Percentiles rank a stretch among this genome's conserved stretches.
Evolutionary conservation across 2,113 vertebrate species (phyloP).

Genomic region (Platycercus adscitus): DNA sequence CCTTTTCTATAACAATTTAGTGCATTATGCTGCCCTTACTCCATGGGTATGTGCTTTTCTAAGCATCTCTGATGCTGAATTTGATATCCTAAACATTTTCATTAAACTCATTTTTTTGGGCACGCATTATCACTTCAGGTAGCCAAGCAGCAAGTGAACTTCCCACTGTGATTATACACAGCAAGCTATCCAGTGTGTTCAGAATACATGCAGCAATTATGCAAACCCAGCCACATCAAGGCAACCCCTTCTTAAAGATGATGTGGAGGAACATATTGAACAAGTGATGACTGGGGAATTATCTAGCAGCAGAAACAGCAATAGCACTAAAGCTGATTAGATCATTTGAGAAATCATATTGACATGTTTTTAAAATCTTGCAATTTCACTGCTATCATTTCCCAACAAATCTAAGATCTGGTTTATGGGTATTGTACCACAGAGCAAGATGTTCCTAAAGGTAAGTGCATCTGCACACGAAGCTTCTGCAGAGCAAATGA

Average conservation of each 20-base stretch:
- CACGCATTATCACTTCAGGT: constrained; percentile 41
- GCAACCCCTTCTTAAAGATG: neutral
- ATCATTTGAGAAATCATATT: neutral
- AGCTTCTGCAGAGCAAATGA: neutral
- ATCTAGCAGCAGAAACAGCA: neutral
- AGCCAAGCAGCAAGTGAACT: neutral
- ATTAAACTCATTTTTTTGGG: constrained; percentile 28
- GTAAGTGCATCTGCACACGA: neutral
- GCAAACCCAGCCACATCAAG: neutral
- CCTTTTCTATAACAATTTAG: neutral
- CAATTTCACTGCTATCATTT: accelerated
- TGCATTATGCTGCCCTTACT: neutral
- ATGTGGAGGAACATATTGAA: neutral
- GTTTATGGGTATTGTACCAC: neutral
- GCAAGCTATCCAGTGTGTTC: neutral
- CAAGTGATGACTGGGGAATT: neutral
- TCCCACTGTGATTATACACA: constrained; percentile 5
- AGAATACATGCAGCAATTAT: accelerated
- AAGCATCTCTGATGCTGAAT: neutral
- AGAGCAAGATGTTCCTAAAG: neutral
- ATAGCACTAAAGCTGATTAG: neutral
- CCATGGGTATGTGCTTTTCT: neutral
- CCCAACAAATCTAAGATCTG: accelerated
- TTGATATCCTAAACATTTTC: constrained; percentile 57
- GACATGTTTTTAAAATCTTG: neutral